Base-by-base conservation (phyloP, 2,113 vertebrate species). In the Rhipidura dahli region DNA sequence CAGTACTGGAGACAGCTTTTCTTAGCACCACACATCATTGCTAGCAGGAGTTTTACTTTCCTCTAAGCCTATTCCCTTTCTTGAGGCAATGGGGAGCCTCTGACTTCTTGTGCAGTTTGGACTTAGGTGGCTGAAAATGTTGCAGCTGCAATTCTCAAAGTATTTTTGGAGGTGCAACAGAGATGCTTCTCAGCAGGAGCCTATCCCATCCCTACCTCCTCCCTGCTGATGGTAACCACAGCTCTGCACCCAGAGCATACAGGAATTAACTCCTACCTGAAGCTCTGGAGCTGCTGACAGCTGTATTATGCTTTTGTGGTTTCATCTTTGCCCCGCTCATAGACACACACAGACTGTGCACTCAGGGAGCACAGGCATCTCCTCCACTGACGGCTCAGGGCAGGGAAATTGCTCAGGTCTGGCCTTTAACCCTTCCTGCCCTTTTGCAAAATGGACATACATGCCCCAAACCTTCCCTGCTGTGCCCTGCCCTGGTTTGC, bases 1-100 rank as follows among this genome's bases (percentile, higher is more conserved):
- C 5, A 15, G 17, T 30, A 10, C 14, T 51, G 49, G 20, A 60
- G 11, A 60, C 7, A 42, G 7, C 33, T 33, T 72, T 54, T 45
- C 40, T 63, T 33, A 60, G 33, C 16, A 42, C 16, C 10, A 65
- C 1, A 2, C 4, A 57, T 21, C 50, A 49, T 17, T 60, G 60
- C 20, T 26, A 37, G 15, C 0, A 0, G 21, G 19, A 73, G 20
- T 13, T 56, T 19, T 60, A 4, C 3, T 63, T 35, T 9, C 20
- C 17, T 79, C 11, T 88, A 75, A 40, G 47, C 20, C 49, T 64
- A 6, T 3, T 63, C 61, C 12, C 19, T 72, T 64, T 13, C 44
- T 47, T 47, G 45, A 47, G 27, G 50, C 37, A 56, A 12, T 13
- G 12, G 20, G 18, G 72, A 50, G 10, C 30, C 24, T 90, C 37